Conservation (phyloP, 2,888 invertebrate species). For the Xanthia togata region DNA sequence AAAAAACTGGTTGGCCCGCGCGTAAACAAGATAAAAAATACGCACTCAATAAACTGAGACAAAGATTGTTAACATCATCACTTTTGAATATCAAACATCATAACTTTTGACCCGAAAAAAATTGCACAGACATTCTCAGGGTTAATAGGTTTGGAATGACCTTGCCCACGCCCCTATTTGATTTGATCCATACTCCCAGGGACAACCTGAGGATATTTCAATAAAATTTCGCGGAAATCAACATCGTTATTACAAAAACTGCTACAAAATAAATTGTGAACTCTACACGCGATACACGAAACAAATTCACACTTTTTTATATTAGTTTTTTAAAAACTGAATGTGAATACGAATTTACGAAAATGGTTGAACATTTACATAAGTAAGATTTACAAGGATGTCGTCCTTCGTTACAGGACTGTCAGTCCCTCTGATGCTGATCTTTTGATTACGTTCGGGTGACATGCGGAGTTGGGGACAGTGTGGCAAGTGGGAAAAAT, state of each 20-base stretch:
- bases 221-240: background rate
- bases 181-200: too few relatives aligned
- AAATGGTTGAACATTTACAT: slow-evolving; percentile 58
- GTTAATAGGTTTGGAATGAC: too few relatives aligned
- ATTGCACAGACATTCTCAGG: too few relatives aligned
- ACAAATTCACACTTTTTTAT: slow-evolving; percentile 26
- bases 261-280: slow-evolving; percentile 20
- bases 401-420: slow-evolving; percentile 70
- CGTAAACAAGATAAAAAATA: too few relatives aligned
- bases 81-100: too few relatives aligned
- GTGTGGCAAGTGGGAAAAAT: slow-evolving; percentile 47
- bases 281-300: background rate
- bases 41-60: too few relatives aligned
- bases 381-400: slow-evolving; percentile 61
- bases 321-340: slow-evolving; percentile 48
- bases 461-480: slow-evolving; percentile 58
- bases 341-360: slow-evolving; percentile 34
- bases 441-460: slow-evolving; percentile 71
- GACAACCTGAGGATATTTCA: background rate
- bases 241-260: background rate
- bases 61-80: too few relatives aligned
- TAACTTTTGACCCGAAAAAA: too few relatives aligned
- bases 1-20: too few relatives aligned
- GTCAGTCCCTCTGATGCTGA: slow-evolving; percentile 70
- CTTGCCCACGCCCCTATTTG: too few relatives aligned